Percentiles rank a stretch among this genome's conserved stretches.
Conservation (phyloP, 1,140 invertebrate genomes). For the Trichogramma pretiosum region DNA sequence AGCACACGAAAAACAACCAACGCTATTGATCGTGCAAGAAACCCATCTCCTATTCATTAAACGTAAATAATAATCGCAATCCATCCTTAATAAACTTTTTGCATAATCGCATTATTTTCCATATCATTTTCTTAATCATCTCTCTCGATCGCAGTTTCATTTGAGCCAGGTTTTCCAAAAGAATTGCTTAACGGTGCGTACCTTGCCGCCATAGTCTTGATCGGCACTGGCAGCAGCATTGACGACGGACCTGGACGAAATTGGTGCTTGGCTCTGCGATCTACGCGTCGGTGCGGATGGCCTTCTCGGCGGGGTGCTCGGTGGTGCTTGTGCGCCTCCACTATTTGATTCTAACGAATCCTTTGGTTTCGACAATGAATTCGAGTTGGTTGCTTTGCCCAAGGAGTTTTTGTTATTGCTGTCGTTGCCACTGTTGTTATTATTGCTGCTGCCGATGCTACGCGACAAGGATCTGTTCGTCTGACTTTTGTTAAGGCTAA, state of each 20-base stretch:
- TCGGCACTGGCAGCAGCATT: background rate
- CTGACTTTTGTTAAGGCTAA: conserved; percentile 23
- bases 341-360: conserved; percentile 36
- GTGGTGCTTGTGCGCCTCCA: conserved; percentile 21
- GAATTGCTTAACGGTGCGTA: conserved; percentile 57
- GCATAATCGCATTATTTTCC: too few relatives aligned
- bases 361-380: conserved; percentile 33
- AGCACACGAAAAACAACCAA: too few relatives aligned
- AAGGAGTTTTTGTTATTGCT: conserved; percentile 36
- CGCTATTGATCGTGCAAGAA: too few relatives aligned
- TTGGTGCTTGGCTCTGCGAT: conserved; percentile 23
- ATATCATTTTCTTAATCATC: background rate
- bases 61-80: too few relatives aligned
- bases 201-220: conserved; percentile 50
- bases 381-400: conserved; percentile 31
- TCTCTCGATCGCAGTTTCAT: conserved; percentile 15
- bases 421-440: too few relatives aligned
- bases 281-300: conserved; percentile 38
- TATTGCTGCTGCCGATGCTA: conserved; percentile 34
- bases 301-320: conserved; percentile 33
- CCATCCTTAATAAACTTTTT: too few relatives aligned
- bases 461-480: conserved; percentile 35
- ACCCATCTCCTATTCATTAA: too few relatives aligned
- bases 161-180: conserved; percentile 60
- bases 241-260: background rate